A percentile compares a stretch with the other conserved stretches of the same genome.
These are phyloP conservation scores for Saccostrea glomerata DNA, from an alignment of 1,140 invertebrate species.

Conservation along the genomic window DNA sequence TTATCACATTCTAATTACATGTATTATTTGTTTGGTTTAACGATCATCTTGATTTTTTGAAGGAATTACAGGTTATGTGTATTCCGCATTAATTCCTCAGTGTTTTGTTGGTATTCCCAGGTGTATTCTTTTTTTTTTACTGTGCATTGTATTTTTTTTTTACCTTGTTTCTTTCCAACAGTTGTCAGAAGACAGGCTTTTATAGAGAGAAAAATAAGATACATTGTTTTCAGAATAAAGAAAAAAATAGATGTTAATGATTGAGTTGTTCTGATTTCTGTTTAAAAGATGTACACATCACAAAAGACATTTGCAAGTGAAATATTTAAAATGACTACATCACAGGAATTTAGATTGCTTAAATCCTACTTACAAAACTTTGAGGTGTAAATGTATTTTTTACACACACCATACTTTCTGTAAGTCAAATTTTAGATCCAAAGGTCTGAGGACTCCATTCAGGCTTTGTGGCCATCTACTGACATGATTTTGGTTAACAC, in stretches of 20 bases:
- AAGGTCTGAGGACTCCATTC: no score
- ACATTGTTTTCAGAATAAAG: constrained; percentile 5
- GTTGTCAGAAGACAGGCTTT: constrained; percentile 2
- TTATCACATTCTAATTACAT: not conserved
- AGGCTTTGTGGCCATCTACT: no score
- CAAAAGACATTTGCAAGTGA: no score
- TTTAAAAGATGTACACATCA: no score
- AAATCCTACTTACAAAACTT: no score
- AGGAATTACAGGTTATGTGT: not conserved
- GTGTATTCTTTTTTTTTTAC: not conserved
- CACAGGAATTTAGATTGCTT: no score
- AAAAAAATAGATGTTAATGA: constrained; percentile 7
- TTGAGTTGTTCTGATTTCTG: not conserved
- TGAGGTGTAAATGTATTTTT: no score
- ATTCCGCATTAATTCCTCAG: not conserved
- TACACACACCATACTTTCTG: no score
- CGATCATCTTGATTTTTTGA: not conserved
- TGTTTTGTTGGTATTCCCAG: constrained; percentile 11
- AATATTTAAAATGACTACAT: no score
- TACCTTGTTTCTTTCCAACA: constrained; percentile 28
- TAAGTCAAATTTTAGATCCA: no score
- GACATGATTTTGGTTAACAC: no score
- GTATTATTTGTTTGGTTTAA: not conserved
- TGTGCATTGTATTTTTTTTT: not conserved
- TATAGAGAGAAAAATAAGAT: not conserved